A percentile compares a stretch with the other conserved stretches of the same genome.
phyloP scores from a whole-genome alignment of 2,888 invertebrate species.

The Mythimna impura region DNA sequence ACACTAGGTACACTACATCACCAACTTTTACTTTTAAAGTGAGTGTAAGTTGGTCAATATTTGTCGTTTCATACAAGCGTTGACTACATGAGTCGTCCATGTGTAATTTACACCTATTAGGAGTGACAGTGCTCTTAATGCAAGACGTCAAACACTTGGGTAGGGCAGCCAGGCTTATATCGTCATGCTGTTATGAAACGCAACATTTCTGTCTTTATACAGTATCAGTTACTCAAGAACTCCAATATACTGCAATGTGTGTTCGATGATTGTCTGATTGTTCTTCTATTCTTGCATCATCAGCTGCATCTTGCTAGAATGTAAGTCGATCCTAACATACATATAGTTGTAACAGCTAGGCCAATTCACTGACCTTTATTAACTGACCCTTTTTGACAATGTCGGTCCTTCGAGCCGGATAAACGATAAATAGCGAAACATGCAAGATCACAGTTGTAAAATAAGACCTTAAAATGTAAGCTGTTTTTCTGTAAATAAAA shows the following conservation, averaged over 20 bases:
- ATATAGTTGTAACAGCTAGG: no score
- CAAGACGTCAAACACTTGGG: slow-evolving; percentile 8
- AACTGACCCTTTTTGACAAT: background rate
- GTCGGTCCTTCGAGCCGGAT: background rate
- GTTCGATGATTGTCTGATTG: background rate
- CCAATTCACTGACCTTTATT: no score
- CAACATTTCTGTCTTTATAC: background rate
- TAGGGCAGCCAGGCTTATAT: background rate
- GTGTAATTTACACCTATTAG: slow-evolving; percentile 47
- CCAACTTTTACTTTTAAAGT: slow-evolving; percentile 53
- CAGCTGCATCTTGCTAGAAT: no score
- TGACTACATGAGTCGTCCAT: background rate
- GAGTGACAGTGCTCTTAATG: slow-evolving; percentile 32
- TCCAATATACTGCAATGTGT: background rate
- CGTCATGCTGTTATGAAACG: background rate
- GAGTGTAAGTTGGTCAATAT: slow-evolving; percentile 52
- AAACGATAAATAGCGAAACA: background rate
- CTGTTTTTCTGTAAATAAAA: no score
- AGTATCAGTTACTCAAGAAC: background rate
- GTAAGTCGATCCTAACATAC: no score
- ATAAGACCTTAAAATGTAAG: no score
- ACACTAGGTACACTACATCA: slow-evolving; percentile 23
- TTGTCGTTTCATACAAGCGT: slow-evolving; percentile 27
- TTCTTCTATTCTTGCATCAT: background rate
- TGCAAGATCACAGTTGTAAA: no score